Conservation (phyloP, 2,797 vertebrate species). For the Sciurus carolinensis region DNA sequence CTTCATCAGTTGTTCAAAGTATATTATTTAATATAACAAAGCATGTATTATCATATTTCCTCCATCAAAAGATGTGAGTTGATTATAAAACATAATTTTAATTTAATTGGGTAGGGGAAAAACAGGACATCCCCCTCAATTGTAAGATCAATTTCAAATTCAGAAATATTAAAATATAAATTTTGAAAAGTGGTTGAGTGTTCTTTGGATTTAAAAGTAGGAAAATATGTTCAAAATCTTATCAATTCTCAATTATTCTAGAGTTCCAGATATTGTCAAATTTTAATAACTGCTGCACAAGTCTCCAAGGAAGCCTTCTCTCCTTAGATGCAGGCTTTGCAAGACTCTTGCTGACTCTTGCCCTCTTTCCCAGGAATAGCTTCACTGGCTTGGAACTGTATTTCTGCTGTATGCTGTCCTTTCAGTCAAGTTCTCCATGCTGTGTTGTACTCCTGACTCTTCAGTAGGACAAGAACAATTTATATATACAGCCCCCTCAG, state of each 20-base stretch:
- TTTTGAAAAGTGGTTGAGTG: background rate
- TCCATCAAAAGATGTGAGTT: background rate
- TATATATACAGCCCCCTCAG: background rate
- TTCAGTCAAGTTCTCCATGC: background rate
- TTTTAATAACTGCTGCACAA: background rate
- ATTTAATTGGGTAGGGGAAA: background rate
- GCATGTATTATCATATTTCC: background rate
- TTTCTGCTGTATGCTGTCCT: background rate
- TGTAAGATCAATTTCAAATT: constrained; percentile 57
- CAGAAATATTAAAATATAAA: constrained; percentile 20
- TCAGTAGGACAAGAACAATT: background rate
- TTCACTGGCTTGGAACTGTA: background rate
- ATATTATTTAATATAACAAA: constrained; percentile 29
- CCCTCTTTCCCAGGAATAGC: background rate
- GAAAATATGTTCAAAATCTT: background rate
- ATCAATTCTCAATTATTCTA: background rate
- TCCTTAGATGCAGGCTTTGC: background rate
- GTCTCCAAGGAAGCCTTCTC: background rate
- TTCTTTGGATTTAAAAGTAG: background rate
- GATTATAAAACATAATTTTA: constrained; percentile 56
- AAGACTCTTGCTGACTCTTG: background rate
- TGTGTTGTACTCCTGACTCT: background rate
- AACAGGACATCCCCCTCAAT: background rate
- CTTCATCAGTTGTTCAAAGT: background rate
- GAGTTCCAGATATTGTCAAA: background rate